A percentile compares a stretch with the other conserved stretches of the same genome.
Evolutionary conservation across 2,113 vertebrate genomes (phyloP).

Genomic region (Hylia prasina): DNA sequence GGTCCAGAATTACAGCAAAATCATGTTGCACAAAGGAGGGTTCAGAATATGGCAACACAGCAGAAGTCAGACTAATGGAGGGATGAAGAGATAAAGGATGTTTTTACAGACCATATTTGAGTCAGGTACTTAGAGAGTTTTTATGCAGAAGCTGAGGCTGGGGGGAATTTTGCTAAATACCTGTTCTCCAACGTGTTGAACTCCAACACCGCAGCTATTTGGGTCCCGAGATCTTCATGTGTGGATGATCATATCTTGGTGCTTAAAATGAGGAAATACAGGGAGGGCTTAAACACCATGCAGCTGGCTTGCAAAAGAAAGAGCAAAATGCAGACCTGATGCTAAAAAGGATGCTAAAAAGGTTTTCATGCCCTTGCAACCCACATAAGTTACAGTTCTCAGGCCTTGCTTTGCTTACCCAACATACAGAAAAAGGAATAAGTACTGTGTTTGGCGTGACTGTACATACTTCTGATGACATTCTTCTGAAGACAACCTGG

Average conservation of each 20-base stretch:
- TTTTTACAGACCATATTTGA: neutral
- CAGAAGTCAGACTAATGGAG: neutral
- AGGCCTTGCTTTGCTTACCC: neutral
- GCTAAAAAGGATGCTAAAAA: neutral
- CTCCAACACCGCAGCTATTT: fast-evolving
- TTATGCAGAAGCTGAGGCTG: neutral
- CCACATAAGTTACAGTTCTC: neutral
- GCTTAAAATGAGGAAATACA: neutral
- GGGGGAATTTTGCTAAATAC: neutral
- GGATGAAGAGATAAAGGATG: neutral
- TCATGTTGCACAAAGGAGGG: neutral
- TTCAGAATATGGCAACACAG: neutral
- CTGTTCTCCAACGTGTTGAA: neutral
- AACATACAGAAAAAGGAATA: neutral
- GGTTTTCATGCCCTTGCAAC: neutral
- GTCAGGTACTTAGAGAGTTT: neutral
- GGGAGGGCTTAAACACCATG: neutral
- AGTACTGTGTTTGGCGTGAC: neutral
- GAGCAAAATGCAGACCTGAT: neutral
- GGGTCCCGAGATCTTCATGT: neutral
- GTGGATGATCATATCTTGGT: neutral
- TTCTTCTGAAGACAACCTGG: neutral
- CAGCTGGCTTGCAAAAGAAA: neutral
- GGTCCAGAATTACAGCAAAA: neutral
- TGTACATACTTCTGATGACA: neutral